These are phyloP conservation scores for Rousettus madagascariensis DNA, from an alignment of 2,797 vertebrate species.

Conservation along the genomic window DNA sequence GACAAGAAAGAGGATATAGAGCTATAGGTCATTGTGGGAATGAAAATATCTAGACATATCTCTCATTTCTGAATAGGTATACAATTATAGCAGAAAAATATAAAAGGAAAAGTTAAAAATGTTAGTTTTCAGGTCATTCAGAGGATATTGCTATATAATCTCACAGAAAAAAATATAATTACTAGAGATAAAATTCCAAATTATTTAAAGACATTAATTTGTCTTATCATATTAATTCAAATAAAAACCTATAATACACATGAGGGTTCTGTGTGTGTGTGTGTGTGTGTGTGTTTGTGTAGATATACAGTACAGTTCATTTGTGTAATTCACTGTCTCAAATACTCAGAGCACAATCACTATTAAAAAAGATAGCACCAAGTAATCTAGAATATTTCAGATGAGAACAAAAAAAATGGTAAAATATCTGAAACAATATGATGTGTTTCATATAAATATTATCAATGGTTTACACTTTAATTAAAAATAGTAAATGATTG, in stretches of 20 bases:
- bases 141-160: neutral
- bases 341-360: too few relatives aligned
- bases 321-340: neutral
- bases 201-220: slow-evolving; percentile 3
- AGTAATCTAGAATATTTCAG: too few relatives aligned
- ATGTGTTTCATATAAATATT: neutral
- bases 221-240: neutral
- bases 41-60: neutral
- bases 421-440: too few relatives aligned
- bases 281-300: neutral
- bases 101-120: neutral
- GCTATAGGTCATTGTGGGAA: rapidly evolving
- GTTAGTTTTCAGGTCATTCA: neutral
- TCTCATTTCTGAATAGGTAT: neutral
- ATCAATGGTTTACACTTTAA: neutral
- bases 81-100: neutral
- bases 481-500: neutral
- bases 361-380: too few relatives aligned
- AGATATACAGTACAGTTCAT: neutral
- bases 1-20: neutral
- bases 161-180: neutral
- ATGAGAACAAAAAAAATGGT: too few relatives aligned
- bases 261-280: neutral
- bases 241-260: neutral
- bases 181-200: neutral